phyloP scores from a whole-genome alignment of 2,888 invertebrate genomes.

The Spisula subtruncata region DNA sequence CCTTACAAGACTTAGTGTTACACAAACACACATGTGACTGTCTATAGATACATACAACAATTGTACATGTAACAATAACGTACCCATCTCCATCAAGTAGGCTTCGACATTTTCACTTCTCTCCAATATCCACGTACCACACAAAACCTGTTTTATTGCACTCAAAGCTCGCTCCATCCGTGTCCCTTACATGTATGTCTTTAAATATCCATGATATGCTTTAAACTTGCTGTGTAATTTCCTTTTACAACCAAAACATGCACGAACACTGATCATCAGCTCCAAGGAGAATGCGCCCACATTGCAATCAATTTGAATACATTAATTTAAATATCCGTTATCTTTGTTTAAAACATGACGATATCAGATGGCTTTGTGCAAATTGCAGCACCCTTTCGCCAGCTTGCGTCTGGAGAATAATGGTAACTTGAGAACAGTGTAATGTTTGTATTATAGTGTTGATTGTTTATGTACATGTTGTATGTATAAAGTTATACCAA shows the following conservation, averaged over 20 bases:
- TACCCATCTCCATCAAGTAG: constrained; percentile 51
- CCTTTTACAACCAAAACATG: not conserved
- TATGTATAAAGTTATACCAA: too few relatives aligned
- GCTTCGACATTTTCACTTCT: constrained; percentile 47
- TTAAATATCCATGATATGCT: not conserved
- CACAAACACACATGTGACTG: too few relatives aligned
- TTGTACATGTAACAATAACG: not conserved
- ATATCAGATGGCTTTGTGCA: too few relatives aligned
- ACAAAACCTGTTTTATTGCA: constrained; percentile 16
- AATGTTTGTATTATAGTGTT: not conserved
- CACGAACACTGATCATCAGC: not conserved
- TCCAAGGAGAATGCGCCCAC: not conserved
- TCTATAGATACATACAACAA: too few relatives aligned
- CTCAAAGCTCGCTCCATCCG: not conserved
- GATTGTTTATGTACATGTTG: too few relatives aligned
- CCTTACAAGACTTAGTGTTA: too few relatives aligned
- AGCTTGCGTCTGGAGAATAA: not conserved
- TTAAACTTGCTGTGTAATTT: not conserved
- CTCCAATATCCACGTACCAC: constrained; percentile 47
- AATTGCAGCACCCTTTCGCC: not conserved
- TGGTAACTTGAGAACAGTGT: not conserved
- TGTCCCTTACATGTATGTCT: not conserved
- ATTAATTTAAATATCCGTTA: not conserved
- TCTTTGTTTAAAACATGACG: not conserved
- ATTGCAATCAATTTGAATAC: not conserved